Base-by-base conservation (phyloP, 2,888 invertebrate genomes). In the Helobdella robusta region DNA sequence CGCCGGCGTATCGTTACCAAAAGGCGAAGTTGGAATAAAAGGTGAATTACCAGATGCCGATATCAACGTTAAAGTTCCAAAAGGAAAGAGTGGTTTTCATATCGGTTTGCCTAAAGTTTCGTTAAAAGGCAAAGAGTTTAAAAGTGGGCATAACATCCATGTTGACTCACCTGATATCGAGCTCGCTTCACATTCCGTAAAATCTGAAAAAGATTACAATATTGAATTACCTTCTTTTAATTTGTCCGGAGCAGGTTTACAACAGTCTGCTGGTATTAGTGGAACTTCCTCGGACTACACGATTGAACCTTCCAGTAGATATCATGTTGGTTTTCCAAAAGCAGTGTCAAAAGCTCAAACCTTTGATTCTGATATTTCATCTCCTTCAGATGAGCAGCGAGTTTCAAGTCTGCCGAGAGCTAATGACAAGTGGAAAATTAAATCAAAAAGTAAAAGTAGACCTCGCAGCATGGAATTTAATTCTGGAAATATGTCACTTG, bases 21-120 rank as follows among this genome's bases (percentile, higher is more conserved):
- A 64, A 32, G 65, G 58, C 6, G 46, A 46, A 59, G 65, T 58
- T 6, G 65, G 59, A 20, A 44, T 65, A 23, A 65, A 65, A 25
- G 65, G 65, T 2, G 32, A 28, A 18, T 44, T 44, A 28, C 35
- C 35, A 35, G 59, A 52, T 8, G 58, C 28, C 25, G 58, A 58
- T 23, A 8, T 58, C 32, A 32, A 60, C 46, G 60, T 60, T 25
- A 35, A 65, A 18, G 11, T 65, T 23, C 65, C 65, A 30, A 48
- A 65, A 5, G 65, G 34, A 15, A 40, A 59, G n/a, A n/a, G n/a
- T n/a, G n/a, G n/a, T n/a, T n/a, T n/a, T n/a, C n/a, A n/a, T n/a
- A n/a, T n/a, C n/a, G n/a, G n/a, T 25, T 20, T 67, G 3, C 66
- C 66, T 18, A 66, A 54, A 23, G 34, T 66, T 15, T 25, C 36